Percentiles rank a stretch among this genome's conserved stretches.
These are phyloP conservation scores for Eupithecia pulchellata DNA, from an alignment of 2,888 invertebrate genomes.

Conservation along the genomic window DNA sequence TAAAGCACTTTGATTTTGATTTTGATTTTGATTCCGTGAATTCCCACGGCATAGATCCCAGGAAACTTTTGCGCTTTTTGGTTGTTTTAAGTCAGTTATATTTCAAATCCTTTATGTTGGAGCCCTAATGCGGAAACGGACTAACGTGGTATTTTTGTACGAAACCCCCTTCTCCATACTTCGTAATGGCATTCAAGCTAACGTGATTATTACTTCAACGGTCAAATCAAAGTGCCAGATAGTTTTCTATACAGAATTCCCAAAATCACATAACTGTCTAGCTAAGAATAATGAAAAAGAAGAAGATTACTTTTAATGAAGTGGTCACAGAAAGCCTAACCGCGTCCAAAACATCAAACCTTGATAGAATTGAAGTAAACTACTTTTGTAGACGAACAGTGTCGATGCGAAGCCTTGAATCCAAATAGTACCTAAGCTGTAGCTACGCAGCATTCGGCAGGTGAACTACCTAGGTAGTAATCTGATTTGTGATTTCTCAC, in stretches of 20 bases:
- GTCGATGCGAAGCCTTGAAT: background rate
- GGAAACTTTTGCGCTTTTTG: no score
- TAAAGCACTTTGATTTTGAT: no score
- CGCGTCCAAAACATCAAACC: background rate
- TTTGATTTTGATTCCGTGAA: background rate
- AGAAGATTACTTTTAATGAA: background rate
- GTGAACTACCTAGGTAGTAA: background rate
- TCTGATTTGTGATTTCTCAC: constrained; percentile 8
- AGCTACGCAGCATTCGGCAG: background rate
- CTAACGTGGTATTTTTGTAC: background rate
- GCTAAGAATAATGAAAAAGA: background rate
- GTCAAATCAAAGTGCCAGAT: no score
- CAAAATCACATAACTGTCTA: no score
- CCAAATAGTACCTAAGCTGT: background rate
- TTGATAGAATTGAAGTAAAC: background rate
- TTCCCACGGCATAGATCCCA: background rate
- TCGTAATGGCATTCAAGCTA: background rate
- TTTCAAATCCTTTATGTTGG: no score
- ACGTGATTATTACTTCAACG: no score
- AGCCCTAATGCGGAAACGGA: background rate
- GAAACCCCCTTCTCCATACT: background rate
- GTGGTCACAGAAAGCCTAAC: background rate
- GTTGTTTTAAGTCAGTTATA: background rate
- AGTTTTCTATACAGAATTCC: no score
- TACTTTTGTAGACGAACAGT: background rate